Evolutionary conservation across 2,797 vertebrate genomes (phyloP).

Genomic region (Gallinago solitaria): DNA sequence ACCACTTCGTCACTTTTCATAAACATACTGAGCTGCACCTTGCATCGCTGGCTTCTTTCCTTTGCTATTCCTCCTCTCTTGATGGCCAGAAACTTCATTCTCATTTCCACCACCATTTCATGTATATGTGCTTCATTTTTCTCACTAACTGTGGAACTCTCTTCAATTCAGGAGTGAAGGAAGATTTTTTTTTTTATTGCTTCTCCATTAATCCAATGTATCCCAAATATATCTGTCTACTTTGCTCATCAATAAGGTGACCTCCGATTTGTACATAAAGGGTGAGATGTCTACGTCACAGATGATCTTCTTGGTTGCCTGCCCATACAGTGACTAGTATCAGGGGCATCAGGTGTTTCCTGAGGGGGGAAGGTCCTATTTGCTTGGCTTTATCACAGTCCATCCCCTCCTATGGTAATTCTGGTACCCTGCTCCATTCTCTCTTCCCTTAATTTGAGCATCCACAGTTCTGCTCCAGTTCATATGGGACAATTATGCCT

Average conservation of each 20-base stretch:
- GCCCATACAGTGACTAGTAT: neutral
- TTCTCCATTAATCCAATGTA: neutral
- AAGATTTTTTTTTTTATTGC: neutral
- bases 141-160: neutral
- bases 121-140: accelerated
- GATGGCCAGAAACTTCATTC: neutral
- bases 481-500: neutral
- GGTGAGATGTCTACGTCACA: neutral
- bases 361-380: neutral
- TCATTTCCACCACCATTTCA: neutral
- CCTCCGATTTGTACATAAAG: neutral
- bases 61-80: neutral
- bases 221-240: neutral
- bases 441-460: neutral
- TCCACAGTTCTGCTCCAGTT: neutral
- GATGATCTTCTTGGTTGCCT: neutral
- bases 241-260: neutral
- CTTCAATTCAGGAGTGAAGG: neutral
- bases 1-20: neutral
- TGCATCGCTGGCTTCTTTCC: neutral
- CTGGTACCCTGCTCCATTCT: neutral
- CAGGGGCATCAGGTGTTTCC: neutral
- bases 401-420: neutral
- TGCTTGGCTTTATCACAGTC: neutral
- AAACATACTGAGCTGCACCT: neutral